Evolutionary conservation across 2,888 invertebrate species (phyloP).

Genomic region (Tenthredo mesomela): DNA sequence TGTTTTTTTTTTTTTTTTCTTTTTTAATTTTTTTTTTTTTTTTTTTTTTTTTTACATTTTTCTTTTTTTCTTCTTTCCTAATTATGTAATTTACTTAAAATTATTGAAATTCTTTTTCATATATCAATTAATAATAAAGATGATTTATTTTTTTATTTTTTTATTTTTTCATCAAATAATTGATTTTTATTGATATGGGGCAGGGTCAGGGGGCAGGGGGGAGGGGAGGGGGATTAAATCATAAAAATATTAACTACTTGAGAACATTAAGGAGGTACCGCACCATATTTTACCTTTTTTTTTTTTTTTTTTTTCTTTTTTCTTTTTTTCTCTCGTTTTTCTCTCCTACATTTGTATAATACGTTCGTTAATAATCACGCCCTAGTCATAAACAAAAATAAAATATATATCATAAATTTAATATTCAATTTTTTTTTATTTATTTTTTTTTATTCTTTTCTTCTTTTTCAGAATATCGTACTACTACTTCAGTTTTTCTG

Average conservation of each 20-base stretch:
- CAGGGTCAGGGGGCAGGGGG: constrained; percentile 56
- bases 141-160: neutral
- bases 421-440: constrained; percentile 55
- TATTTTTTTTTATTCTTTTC: neutral
- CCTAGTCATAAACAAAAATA: constrained; percentile 64
- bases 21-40: neutral
- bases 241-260: constrained; percentile 53
- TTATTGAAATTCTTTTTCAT: constrained; percentile 35
- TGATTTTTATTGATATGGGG: constrained; percentile 56
- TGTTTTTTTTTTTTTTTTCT: neutral
- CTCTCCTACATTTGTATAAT: neutral
- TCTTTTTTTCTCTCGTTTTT: neutral
- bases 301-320: neutral
- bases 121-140: constrained; percentile 57
- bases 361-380: constrained; percentile 60
- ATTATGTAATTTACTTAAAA: constrained; percentile 37
- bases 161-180: constrained; percentile 36
- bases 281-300: constrained; percentile 27
- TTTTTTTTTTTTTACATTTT: neutral
- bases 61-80: neutral
- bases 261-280: constrained; percentile 57
- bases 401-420: constrained; percentile 65
- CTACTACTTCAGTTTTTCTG: neutral
- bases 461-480: neutral
- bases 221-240: constrained; percentile 59